Conservation (phyloP, 2,888 invertebrate genomes). For the Ommatoiulus sabulosus region DNA sequence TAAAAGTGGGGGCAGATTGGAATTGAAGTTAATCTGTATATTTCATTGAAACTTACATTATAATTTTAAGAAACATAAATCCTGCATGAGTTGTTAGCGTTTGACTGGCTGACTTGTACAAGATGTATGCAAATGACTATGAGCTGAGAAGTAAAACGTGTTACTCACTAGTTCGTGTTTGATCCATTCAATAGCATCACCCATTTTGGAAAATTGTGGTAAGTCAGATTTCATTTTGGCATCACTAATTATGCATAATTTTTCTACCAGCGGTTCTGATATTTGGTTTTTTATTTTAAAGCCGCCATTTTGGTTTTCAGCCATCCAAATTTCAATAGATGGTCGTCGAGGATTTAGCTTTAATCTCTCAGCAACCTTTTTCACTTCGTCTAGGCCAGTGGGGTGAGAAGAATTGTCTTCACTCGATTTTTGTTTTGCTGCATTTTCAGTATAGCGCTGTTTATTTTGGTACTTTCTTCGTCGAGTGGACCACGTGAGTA, state of each 20-base stretch:
- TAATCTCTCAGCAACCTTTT: conserved; percentile 49
- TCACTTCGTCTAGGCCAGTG: conserved; percentile 45
- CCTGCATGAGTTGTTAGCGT: too few species aligned
- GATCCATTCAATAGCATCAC: conserved; percentile 47
- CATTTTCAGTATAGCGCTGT: neutral
- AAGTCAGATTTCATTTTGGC: neutral
- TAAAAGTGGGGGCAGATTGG: too few species aligned
- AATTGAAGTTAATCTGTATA: too few species aligned
- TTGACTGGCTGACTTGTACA: too few species aligned
- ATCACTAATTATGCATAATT: neutral
- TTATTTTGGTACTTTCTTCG: conserved; percentile 23
- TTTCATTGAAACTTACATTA: too few species aligned
- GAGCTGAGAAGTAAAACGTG: neutral
- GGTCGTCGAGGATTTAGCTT: conserved; percentile 50
- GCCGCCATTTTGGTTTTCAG: conserved; percentile 42
- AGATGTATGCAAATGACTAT: too few species aligned
- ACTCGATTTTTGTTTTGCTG: neutral
- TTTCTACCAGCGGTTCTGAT: neutral
- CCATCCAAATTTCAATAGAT: conserved; percentile 40
- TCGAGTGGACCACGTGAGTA: neutral
- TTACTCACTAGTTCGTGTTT: conserved; percentile 47
- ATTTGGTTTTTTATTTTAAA: neutral
- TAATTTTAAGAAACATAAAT: too few species aligned
- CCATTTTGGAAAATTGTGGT: conserved; percentile 10
- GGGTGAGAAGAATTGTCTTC: neutral